A percentile compares a stretch with the other conserved stretches of the same genome.
Conservation (phyloP, 2,797 vertebrate species). For the Galaxias olidus region DNA sequence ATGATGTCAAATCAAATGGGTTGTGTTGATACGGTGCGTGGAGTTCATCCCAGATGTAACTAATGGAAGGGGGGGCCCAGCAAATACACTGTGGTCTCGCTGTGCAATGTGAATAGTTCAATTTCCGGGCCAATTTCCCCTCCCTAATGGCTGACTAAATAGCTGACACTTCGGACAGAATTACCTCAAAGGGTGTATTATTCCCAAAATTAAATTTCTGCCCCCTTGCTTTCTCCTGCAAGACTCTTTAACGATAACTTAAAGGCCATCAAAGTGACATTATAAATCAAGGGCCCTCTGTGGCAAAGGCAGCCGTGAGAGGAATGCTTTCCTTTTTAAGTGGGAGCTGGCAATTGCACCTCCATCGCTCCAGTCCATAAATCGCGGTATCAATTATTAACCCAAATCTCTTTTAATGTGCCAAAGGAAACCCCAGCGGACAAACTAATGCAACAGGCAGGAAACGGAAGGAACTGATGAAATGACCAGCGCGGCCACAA, state of each 20-base stretch:
- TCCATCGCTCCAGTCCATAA: conserved; percentile 72
- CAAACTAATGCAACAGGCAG: conserved; percentile 73
- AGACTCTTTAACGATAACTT: conserved; percentile 47
- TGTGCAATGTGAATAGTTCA: conserved; percentile 36
- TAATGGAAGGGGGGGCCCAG: conserved; percentile 45
- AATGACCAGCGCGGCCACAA: conserved; percentile 60
- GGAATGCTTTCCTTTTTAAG: conserved; percentile 69
- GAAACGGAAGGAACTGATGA: conserved; percentile 66
- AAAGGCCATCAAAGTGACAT: conserved; percentile 48
- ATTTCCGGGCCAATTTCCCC: conserved; percentile 48
- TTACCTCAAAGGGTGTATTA: conserved; percentile 46
- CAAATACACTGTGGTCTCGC: conserved; percentile 44
- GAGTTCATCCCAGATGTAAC: conserved; percentile 44
- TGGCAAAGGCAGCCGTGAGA: conserved; percentile 50
- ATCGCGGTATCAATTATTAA: conserved; percentile 78
- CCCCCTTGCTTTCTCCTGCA: conserved; percentile 37
- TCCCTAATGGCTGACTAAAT: conserved; percentile 45
- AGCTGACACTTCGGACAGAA: conserved; percentile 59
- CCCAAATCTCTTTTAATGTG: conserved; percentile 77
- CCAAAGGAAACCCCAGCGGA: conserved; percentile 70
- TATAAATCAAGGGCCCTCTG: conserved; percentile 60
- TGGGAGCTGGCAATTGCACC: conserved; percentile 69
- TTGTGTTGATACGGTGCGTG: conserved; percentile 23
- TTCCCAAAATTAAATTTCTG: conserved; percentile 54
- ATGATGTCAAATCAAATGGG: neutral